phyloP scores from a whole-genome alignment of 2,113 vertebrate genomes.

The Sinocyclocheilus anophthalmus region DNA sequence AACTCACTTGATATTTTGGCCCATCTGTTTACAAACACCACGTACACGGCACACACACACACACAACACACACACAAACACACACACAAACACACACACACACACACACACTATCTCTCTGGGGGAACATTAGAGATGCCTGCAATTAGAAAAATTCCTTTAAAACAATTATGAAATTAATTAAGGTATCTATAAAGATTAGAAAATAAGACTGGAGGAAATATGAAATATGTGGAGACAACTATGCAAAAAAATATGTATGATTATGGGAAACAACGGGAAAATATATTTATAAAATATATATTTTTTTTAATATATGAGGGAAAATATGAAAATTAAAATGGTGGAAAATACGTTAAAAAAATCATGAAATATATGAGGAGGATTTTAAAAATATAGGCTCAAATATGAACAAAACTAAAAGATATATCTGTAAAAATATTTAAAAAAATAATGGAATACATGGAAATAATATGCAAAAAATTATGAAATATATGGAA shows the following conservation, averaged over 20 bases:
- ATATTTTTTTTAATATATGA: neutral
- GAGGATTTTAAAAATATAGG: neutral
- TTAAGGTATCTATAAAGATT: no score
- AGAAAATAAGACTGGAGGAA: neutral
- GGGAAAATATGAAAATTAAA: neutral
- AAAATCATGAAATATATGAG: neutral
- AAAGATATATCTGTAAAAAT: neutral
- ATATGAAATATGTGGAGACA: neutral
- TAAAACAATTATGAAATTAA: neutral
- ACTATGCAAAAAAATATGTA: neutral
- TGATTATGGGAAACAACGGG: neutral
- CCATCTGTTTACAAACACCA: conserved; percentile 48
- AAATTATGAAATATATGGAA: neutral
- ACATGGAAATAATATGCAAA: neutral
- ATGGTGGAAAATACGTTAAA: neutral
- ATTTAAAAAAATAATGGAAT: no score
- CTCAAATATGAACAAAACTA: neutral
- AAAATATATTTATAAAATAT: no score
- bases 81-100: no score
- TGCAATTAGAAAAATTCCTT: neutral
- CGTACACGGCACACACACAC: conserved; percentile 19
- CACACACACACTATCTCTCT: no score
- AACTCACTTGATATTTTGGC: conserved; percentile 51
- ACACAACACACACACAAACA: no score
- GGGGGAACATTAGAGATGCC: neutral